Base-by-base conservation (phyloP, 2,113 vertebrate genomes). In the Guaruba guarouba region DNA sequence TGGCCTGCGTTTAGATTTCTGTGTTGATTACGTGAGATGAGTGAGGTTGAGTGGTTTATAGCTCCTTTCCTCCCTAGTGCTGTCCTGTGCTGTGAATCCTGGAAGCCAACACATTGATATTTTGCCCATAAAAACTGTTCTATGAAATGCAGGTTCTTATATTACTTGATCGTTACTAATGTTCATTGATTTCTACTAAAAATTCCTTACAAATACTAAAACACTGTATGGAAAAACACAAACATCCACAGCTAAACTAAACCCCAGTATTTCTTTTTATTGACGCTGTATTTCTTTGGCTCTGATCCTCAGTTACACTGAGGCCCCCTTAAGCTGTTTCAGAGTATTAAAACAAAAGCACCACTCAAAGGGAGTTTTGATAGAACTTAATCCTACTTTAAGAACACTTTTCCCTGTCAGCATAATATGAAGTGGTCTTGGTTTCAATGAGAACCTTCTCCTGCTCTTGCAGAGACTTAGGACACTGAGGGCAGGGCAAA, bases 141-240 rank as follows among this genome's bases (percentile, higher is more conserved):
- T 51, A 13, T 79, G 86, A 91, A 84, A 92, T 86, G 83, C 52
- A 84, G 57, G 69, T 94, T 68, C 73, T 71, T 69, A 49, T 64
- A 86, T 78, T 90, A 86, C 62, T 86, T 93, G 88, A 44, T 83
- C 0, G 0, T 88, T 93, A 86, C 55, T 92, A 78, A 94, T 86
- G 59, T 64, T 88, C 55, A 90, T 88, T 79, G 96, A 92, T 95
- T 96, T 90, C 81, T 86, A 69, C 88, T 88, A 83, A 92, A 95
- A 90, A 31, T 61, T 39, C n/a, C 79, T 89, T 67, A 90, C 49
- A 88, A 84, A 69, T 55, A 78, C 59, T 92, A 91, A 83, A 95
- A 69, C 28, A 71, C 41, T 64, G 29, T 44, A 35, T 67, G 61
- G 46, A 82, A 75, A 86, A 44, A 64, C 41, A 83, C 48, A 71